phyloP scores from a whole-genome alignment of 1,140 invertebrate species.

The Penaeus vannamei region DNA sequence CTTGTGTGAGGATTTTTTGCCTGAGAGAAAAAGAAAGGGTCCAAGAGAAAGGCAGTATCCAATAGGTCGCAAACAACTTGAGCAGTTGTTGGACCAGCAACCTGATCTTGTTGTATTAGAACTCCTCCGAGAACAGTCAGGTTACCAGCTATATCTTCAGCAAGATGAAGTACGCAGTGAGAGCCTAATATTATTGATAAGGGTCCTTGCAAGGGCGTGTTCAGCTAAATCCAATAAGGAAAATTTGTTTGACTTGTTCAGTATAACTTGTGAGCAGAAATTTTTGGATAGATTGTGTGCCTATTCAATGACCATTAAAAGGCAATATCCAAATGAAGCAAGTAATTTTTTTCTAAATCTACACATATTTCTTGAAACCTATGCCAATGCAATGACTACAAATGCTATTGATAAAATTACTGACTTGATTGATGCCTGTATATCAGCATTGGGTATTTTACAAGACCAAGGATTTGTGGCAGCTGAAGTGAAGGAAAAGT shows the following conservation, averaged over 20 bases:
- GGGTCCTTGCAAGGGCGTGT: slow-evolving; percentile 45
- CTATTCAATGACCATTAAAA: slow-evolving; percentile 31
- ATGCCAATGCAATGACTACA: slow-evolving; percentile 31
- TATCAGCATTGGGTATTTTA: background rate
- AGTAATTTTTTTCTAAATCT: slow-evolving; percentile 17
- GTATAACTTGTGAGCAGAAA: slow-evolving; percentile 22
- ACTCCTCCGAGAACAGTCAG: slow-evolving; percentile 31
- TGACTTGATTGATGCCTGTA: slow-evolving; percentile 20
- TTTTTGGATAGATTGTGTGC: slow-evolving; percentile 31
- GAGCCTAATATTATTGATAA: slow-evolving; percentile 26
- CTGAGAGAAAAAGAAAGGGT: background rate
- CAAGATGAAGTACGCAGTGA: background rate
- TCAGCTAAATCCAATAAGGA: slow-evolving; percentile 38
- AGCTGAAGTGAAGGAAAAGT: slow-evolving; percentile 3
- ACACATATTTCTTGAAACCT: slow-evolving; percentile 24
- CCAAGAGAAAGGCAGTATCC: slow-evolving; percentile 30
- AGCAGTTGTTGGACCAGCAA: background rate
- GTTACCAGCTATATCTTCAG: slow-evolving; percentile 24
- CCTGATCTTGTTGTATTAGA: slow-evolving; percentile 47
- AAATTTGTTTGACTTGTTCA: slow-evolving; percentile 40
- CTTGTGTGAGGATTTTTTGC: too few species aligned
- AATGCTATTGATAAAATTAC: slow-evolving; percentile 34
- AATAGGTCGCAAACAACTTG: slow-evolving; percentile 36
- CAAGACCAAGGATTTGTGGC: background rate
- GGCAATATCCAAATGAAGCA: slow-evolving; percentile 2